phyloP scores from a whole-genome alignment of 2,888 invertebrate species.

The Drosophila paucipuncta region DNA sequence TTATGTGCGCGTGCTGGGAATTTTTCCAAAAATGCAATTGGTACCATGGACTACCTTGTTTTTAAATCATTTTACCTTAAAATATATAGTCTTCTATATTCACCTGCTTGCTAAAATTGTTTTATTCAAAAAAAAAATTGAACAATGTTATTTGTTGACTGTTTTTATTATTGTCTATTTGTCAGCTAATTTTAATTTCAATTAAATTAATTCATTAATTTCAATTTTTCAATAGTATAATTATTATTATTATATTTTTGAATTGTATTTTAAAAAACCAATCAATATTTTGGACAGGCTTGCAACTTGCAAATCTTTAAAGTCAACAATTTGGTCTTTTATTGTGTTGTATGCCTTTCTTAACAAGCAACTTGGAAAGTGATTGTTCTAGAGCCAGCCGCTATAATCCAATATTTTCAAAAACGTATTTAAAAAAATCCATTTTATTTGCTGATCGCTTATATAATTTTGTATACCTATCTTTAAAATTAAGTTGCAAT shows the following conservation, averaged over 20 bases:
- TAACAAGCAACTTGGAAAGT: background rate
- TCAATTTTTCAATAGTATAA: background rate
- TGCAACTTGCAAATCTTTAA: background rate
- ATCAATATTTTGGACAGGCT: background rate
- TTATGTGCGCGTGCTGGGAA: constrained; percentile 27
- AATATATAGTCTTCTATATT: background rate
- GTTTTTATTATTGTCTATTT: background rate
- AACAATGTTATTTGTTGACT: background rate
- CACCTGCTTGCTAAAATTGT: background rate
- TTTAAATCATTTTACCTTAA: background rate
- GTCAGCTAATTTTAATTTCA: background rate
- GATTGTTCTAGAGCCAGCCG: background rate
- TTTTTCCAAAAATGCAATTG: constrained; percentile 40
- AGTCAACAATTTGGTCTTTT: background rate
- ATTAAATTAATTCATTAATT: no score
- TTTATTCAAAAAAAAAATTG: no score
- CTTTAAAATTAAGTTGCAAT: background rate
- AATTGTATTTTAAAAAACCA: background rate
- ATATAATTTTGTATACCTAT: background rate
- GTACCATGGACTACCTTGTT: constrained; percentile 25
- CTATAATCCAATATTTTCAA: background rate
- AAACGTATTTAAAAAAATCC: background rate
- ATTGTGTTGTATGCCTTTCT: background rate
- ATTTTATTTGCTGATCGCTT: background rate
- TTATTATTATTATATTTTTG: background rate